Conservation (phyloP, 1,140 invertebrate species). For the Aphis gossypii region DNA sequence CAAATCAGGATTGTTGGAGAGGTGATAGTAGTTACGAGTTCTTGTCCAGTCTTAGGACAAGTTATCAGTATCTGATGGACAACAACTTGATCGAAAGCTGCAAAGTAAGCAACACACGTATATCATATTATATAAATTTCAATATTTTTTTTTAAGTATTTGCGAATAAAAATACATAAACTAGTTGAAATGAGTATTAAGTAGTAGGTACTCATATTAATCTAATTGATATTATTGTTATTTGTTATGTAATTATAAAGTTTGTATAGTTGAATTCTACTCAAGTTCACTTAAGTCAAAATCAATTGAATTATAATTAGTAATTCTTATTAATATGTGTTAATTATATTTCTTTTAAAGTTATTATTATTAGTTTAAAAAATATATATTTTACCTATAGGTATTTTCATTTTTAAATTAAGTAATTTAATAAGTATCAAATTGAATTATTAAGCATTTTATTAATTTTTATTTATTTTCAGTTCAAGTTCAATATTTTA, state of each 20-base stretch:
- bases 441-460: too few relatives aligned
- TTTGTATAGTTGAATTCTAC: background rate
- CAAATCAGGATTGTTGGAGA: constrained; percentile 71
- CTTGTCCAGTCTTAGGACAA: constrained; percentile 82
- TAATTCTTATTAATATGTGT: too few relatives aligned
- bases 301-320: background rate
- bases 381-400: too few relatives aligned
- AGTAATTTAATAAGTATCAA: too few relatives aligned
- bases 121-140: background rate
- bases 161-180: background rate
- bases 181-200: background rate
- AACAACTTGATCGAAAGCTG: constrained; percentile 89
- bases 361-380: too few relatives aligned
- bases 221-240: background rate
- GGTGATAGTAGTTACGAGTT: constrained; percentile 75
- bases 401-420: too few relatives aligned
- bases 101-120: constrained; percentile 68
- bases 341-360: too few relatives aligned
- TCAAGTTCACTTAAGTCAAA: background rate
- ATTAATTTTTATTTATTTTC: too few relatives aligned
- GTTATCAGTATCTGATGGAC: constrained; percentile 94
- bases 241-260: too few relatives aligned
- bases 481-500: too few relatives aligned
- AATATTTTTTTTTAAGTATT: background rate
- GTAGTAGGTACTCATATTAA: background rate